Evolutionary conservation across 2,797 vertebrate genomes (phyloP).

Genomic region (Tamandua tetradactyla): DNA sequence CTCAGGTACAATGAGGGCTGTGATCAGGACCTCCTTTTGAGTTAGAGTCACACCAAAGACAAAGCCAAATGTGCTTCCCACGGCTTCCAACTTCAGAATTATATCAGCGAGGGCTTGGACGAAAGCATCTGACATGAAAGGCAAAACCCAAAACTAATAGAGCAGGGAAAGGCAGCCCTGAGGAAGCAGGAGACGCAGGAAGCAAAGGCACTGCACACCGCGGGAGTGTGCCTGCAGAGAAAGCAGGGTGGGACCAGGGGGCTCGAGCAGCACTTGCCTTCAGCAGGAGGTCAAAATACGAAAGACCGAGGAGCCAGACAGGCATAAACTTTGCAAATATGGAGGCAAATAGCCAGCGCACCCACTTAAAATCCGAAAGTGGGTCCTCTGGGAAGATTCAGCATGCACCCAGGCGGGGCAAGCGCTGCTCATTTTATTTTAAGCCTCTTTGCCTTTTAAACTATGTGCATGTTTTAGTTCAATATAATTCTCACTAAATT

Average conservation of each 20-base stretch:
- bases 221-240: too few species aligned
- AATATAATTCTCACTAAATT: not conserved
- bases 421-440: not conserved
- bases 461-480: not conserved
- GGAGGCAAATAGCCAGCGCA: not conserved
- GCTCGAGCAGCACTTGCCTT: too few species aligned
- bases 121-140: too few species aligned
- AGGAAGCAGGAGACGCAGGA: too few species aligned
- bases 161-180: too few species aligned
- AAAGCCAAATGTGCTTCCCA: not conserved
- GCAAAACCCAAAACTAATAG: too few species aligned
- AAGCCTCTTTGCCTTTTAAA: not conserved
- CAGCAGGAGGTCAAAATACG: too few species aligned
- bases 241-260: not conserved
- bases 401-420: not conserved
- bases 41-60: not conserved
- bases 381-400: rapidly evolving
- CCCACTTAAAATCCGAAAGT: not conserved
- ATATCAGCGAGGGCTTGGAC: too few species aligned
- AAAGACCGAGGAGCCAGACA: not conserved
- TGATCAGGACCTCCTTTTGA: not conserved
- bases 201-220: too few species aligned
- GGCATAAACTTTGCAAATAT: not conserved
- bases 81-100: too few species aligned
- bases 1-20: not conserved